Evolutionary conservation across 2,797 vertebrate genomes (phyloP), one percentile per base, ranked within the genome.

Genomic region (Sebastolobus alascanus): DNA sequence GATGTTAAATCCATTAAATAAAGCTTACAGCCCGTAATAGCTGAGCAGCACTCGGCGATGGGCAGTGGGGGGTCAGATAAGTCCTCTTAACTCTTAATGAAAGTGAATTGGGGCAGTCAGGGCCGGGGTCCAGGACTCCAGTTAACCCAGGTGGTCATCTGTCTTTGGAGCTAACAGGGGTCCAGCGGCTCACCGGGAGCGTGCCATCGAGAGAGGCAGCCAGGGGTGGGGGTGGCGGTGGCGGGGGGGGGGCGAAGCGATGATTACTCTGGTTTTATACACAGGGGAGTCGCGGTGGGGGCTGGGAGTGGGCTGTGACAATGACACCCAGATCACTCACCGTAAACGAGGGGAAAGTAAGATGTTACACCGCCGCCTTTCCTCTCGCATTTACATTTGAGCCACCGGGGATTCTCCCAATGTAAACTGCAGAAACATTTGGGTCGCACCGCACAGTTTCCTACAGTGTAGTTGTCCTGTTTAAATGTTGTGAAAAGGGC

Each of bases 1-100:
- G 97, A 99, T 98, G 97, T 97, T 99, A 99, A 99, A 99, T 98
- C 98, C 96, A 99, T 99, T 99, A 99, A 98, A 98, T 99, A 99
- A 99, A 99, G 98, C 98, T 99, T 98, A 98, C 96, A 96, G 94
- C 94, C 94, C 91, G 94, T 97, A 95, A 96, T 95, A 94, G 94
- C 92, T 72, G 86, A 93, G 93, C 94, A 92, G 91, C 94, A 90
- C 91, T 95, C 84, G 38, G 90, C 90, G 92, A 93, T 87, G 92
- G 88, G 86, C 94, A 93, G 93, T 74, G 90, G 90, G 94, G 94
- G 94, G 93, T 95, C 94, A 95, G 90, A 95, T 95, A 94, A 94
- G 95, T 95, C 92, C 93, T 87, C 91, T 93, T 94, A 93, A 93
- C 90, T 95, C 94, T 94, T 96, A 96, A 96, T 95, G 95, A 96